phyloP scores from a whole-genome alignment of 2,113 vertebrate species.

The Psephotus haematonotus region DNA sequence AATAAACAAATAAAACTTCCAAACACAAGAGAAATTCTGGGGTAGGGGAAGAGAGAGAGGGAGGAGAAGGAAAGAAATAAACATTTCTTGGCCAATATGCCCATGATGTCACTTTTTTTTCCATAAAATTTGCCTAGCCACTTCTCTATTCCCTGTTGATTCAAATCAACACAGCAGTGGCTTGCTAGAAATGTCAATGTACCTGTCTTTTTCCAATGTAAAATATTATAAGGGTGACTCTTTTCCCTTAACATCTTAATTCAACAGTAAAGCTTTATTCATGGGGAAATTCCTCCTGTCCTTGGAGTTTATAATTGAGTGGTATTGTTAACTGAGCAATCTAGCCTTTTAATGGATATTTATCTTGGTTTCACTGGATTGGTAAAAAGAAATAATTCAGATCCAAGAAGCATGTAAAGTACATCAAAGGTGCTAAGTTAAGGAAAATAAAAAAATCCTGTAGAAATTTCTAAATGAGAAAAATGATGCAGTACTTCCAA shows the following conservation, averaged over 20 bases:
- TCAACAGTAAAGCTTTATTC: background rate
- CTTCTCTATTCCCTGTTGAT: conserved; percentile 17
- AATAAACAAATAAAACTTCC: background rate
- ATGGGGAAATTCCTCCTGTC: background rate
- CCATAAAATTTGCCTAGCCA: conserved; percentile 18
- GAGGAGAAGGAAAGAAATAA: background rate
- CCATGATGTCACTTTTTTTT: conserved; percentile 18
- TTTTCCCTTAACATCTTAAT: background rate
- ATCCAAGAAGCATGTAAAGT: background rate
- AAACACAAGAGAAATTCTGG: background rate
- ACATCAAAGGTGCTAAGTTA: background rate
- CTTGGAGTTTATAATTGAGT: background rate
- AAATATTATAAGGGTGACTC: conserved; percentile 22
- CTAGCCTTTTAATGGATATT: background rate
- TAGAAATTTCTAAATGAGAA: background rate
- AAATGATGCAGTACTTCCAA: background rate
- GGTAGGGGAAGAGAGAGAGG: background rate
- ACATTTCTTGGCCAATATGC: conserved; percentile 27
- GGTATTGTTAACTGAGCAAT: background rate
- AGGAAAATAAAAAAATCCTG: background rate
- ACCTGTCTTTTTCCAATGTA: conserved; percentile 30
- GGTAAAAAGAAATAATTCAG: background rate
- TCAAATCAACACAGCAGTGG: background rate
- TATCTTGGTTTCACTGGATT: background rate
- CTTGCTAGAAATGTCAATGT: conserved; percentile 27